These are phyloP conservation scores for Grammomys dolichurus DNA, from an alignment of 2,113 vertebrate genomes.

Conservation along the genomic window DNA sequence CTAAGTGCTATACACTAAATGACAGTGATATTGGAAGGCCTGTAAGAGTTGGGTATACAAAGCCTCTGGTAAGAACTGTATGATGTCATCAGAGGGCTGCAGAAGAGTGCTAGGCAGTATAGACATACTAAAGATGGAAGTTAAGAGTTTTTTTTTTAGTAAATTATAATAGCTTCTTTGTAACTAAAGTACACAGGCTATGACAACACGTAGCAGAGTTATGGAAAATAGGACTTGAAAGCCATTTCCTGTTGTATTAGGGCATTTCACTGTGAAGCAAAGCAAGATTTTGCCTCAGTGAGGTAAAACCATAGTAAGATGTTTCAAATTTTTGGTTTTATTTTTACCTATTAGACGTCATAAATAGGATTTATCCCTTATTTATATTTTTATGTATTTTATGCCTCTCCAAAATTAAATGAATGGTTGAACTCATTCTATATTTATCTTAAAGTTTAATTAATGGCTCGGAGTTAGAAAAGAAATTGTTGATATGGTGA, in stretches of 20 bases:
- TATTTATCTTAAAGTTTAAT: background rate
- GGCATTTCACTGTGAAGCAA: background rate
- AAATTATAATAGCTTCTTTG: conserved; percentile 26
- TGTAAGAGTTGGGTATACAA: background rate
- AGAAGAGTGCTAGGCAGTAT: background rate
- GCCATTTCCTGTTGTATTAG: background rate
- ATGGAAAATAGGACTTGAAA: background rate
- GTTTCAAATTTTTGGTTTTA: background rate
- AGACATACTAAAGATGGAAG: conserved; percentile 5
- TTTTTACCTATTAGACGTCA: background rate
- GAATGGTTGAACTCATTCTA: background rate
- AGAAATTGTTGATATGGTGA: background rate
- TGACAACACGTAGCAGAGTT: background rate
- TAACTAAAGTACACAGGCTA: background rate
- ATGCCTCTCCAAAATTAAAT: background rate
- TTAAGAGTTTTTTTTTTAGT: background rate
- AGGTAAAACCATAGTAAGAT: background rate
- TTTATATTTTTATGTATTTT: background rate
- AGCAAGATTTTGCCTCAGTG: background rate
- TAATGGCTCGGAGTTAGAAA: background rate
- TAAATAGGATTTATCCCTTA: background rate
- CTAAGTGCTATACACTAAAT: background rate
- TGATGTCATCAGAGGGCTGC: background rate
- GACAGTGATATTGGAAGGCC: background rate
- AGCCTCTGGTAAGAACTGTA: background rate